phyloP scores from a whole-genome alignment of 2,888 invertebrate genomes.

The Apamea epomidion region DNA sequence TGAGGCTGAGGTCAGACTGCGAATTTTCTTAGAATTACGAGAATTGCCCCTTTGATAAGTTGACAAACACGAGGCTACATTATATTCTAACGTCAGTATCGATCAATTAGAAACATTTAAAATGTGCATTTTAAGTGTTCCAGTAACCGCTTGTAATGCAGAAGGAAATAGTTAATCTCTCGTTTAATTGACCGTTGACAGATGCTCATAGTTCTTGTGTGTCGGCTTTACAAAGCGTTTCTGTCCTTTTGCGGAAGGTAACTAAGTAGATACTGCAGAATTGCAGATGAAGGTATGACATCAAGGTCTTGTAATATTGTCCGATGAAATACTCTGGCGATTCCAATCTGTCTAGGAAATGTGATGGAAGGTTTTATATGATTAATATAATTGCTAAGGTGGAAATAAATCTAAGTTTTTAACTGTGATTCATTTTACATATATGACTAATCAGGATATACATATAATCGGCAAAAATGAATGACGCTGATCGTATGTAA shows the following conservation, averaged over 20 bases:
- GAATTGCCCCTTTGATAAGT: not conserved
- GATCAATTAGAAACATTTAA: slow-evolving; percentile 44
- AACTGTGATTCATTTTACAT: not conserved
- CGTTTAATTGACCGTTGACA: slow-evolving; percentile 54
- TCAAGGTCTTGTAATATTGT: slow-evolving; percentile 35
- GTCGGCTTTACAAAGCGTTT: slow-evolving; percentile 51
- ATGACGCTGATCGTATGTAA: not conserved
- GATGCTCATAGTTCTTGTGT: slow-evolving; percentile 23
- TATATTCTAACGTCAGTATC: slow-evolving; percentile 4
- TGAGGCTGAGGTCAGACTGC: not conserved
- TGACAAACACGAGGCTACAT: not conserved
- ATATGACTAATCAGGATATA: not conserved
- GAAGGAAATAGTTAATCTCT: slow-evolving; percentile 59
- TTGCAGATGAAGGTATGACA: slow-evolving; percentile 14
- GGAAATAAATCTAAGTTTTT: not conserved
- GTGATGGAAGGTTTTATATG: slow-evolving; percentile 5
- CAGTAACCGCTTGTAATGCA: slow-evolving; percentile 51
- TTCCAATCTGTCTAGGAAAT: slow-evolving; percentile 11
- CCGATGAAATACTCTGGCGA: slow-evolving; percentile 21
- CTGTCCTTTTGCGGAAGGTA: slow-evolving; percentile 54
- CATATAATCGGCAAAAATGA: not conserved
- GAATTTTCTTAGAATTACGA: not conserved
- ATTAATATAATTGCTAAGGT: not conserved
- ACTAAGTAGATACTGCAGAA: slow-evolving; percentile 1
- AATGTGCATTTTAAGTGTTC: slow-evolving; percentile 60